Evolutionary conservation across 30 jellyfish, hydroid and myxozoan genomes (phyloP), one percentile per base, ranked within the genome.

Genomic region (Turritopsis rubra): DNA sequence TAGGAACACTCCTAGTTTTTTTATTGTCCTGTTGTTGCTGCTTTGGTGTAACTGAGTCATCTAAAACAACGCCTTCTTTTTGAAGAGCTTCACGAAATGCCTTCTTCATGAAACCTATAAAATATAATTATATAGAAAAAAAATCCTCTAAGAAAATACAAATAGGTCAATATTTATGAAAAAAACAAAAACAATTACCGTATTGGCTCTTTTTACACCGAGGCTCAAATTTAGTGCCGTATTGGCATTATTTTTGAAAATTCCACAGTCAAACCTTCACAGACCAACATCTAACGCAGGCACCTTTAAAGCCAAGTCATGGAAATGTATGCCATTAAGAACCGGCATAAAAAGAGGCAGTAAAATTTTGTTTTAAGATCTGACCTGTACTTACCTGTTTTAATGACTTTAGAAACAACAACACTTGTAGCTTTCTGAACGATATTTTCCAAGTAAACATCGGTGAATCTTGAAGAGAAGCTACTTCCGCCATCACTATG

Each of bases 351-450:
- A n/a, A n/a, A n/a, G n/a, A n/a, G n/a, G n/a, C n/a, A n/a, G n/a
- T n/a, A n/a, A n/a, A n/a, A n/a, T n/a, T n/a, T n/a, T n/a, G n/a
- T n/a, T n/a, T n/a, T n/a, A n/a, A n/a, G n/a, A n/a, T n/a, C n/a
- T n/a, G n/a, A n/a, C n/a, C n/a, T n/a, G n/a, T n/a, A n/a, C 88
- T 9, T 52, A 91, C 97, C 96, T 21, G 97, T 54, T 1, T 84
- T 70, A 0, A 87, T 83, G 41, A 91, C 84, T 31, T 87, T 87
- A 71, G 54, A 76, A 23, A 91, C 96, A 23, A 91, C 85, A 19
- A 88, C 95, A 26, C 83, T 83, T 21, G 96, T 84, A 5, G 97
- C 94, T 65, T 80, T 91, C 73, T 90, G 81, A 87, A 91, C 53
- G 29, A 91, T 84, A 68, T 89, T 82, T 60, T 91, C 97, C 30